Conservation (phyloP, 1,140 invertebrate genomes). For the Portunus trituberculatus region DNA sequence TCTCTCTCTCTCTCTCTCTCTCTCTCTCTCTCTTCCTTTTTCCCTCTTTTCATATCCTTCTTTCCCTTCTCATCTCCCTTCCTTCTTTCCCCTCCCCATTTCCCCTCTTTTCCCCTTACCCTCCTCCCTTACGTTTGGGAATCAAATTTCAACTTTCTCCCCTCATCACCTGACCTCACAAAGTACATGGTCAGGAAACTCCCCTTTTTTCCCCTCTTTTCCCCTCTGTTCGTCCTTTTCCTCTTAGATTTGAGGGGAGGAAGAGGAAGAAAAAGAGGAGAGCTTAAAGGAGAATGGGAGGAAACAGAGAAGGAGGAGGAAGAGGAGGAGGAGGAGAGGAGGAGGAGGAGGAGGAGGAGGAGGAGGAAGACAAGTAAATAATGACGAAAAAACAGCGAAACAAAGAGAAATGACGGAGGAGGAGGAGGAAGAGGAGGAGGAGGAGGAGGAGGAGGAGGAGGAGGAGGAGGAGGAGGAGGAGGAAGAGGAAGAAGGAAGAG, state of each 20-base stretch:
- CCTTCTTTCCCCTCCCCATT: neutral
- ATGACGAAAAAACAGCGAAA: no score
- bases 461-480: constrained; percentile 42
- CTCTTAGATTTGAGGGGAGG: neutral
- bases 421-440: neutral
- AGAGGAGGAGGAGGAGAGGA: no score
- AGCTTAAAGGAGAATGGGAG: no score
- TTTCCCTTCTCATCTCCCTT: neutral
- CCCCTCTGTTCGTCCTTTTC: neutral
- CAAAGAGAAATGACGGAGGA: no score
- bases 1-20: neutral
- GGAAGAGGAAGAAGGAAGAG: neutral
- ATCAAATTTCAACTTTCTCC: no score
- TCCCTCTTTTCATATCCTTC: no score
- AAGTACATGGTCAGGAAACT: no score
- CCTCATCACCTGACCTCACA: no score
- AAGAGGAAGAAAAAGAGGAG: no score
- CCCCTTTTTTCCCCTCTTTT: neutral
- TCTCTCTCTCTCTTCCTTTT: neutral
- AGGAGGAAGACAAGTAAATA: no score
- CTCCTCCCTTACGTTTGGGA: neutral
- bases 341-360: no score
- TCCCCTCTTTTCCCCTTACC: neutral
- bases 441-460: constrained; percentile 39
- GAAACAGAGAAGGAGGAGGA: no score